A percentile compares a stretch with the other conserved stretches of the same genome.
Evolutionary conservation across 2,797 vertebrate genomes (phyloP).

Genomic region (Allobates femoralis): DNA sequence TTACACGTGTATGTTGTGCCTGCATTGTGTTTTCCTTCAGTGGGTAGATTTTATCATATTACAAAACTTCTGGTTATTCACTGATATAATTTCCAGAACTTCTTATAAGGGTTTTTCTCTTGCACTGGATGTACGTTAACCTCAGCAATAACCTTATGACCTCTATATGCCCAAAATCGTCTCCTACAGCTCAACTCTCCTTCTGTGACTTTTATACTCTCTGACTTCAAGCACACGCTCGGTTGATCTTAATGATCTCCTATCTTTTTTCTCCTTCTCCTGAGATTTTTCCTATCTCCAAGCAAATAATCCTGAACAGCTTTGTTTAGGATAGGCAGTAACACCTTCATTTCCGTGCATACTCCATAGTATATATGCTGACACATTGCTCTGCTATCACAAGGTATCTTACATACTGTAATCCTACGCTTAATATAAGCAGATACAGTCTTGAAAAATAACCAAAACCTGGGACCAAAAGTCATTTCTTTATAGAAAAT

Average conservation of each 20-base stretch:
- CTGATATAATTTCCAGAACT: background rate
- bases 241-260: slow-evolving; percentile 52
- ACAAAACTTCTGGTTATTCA: background rate
- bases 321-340: slow-evolving; percentile 27
- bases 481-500: slow-evolving; percentile 46
- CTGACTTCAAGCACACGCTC: slow-evolving; percentile 38
- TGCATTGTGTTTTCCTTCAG: background rate
- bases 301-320: slow-evolving; percentile 49
- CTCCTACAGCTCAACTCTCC: slow-evolving; percentile 36
- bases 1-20: too few relatives aligned
- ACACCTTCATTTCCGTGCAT: slow-evolving; percentile 21
- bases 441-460: slow-evolving; percentile 27
- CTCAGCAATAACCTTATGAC: background rate
- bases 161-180: background rate
- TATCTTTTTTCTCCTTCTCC: slow-evolving; percentile 43
- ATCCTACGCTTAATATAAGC: slow-evolving; percentile 33
- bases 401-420: background rate
- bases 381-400: slow-evolving; percentile 19
- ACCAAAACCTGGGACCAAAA: slow-evolving; percentile 21
- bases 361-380: background rate
- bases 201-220: slow-evolving; percentile 45
- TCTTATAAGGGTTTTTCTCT: background rate
- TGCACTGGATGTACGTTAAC: background rate
- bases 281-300: slow-evolving; percentile 50
- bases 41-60: background rate